Base-by-base conservation (phyloP, 2,113 vertebrate genomes). In the Oostethus manadensis region DNA sequence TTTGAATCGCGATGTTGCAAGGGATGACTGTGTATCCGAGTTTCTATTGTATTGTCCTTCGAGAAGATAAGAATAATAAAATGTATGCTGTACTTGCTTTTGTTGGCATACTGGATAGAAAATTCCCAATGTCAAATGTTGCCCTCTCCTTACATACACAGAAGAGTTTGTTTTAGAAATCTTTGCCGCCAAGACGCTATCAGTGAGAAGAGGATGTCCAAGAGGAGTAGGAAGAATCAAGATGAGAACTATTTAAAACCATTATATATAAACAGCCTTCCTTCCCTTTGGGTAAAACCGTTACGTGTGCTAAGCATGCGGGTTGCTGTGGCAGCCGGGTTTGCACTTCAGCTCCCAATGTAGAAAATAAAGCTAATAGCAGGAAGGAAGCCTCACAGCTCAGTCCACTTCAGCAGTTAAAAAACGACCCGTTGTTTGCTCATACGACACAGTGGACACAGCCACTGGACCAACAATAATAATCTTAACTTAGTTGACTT, bases 371-470 rank as follows among this genome's bases (percentile, higher is more conserved):
- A 77, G 56, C 48, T 60, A 73, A 77, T 43, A 69, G 46, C 69
- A 70, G 79, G 67, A 81, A 78, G 35, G 40, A 76, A 73, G 84
- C 82, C 74, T 54, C 60, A 40, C 66, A 66, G 65, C 70, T 81
- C 78, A 73, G 72, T 86, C 73, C 73, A 77, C 76, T 58, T 51
- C 61, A 77, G 78, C 74, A 80, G 70, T 70, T 82, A 54, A 45
- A 66, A 62, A 57, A 45, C 50, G 6, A 46, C 22, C 63, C 53
- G 16, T 38, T 78, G 58, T 84, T 66, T 81, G 77, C 33, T 73
- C 17, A 22, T 66, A 6, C 50, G 35, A 23, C 20, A 3, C 13
- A 2, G 1, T 62, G 46, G 35, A 65, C 56, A 35, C 50, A 61
- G 55, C 26, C 21, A 47, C 62, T 50, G 67, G 58, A 70, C 59